Base-by-base conservation (phyloP, 2,888 invertebrate genomes). In the Coleophora flavipennella region DNA sequence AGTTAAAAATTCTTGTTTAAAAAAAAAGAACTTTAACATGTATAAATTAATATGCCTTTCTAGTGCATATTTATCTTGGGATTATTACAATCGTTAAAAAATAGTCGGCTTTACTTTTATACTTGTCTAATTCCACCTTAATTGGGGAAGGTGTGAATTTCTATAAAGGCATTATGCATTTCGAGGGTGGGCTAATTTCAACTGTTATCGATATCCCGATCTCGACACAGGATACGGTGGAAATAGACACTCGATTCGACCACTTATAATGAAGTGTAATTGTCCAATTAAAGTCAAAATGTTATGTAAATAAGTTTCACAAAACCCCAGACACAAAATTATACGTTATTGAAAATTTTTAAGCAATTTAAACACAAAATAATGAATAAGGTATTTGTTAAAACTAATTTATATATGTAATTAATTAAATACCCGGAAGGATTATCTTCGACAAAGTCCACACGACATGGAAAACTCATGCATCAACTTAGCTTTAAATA, bases 71-170 rank as follows among this genome's bases (percentile, higher is more conserved):
- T 72, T 74, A 75, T 71, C 62, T 66, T 59, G 51, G 58, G 56
- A 67, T 68, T 68, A 62, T 39, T 32, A 36, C 51, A 51, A 49
- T 49, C 57, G 58, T 61, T 63, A 60, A 49, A 65, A 64, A 59
- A 57, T 53, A 48, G 50, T 50, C 49, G 55, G 55, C 58, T 60
- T 59, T 55, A 64, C 59, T 64, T 67, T 73, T 73, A 78, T 77
- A 69, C 68, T 68, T 65, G 62, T 64, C 68, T 76, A 77, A 78
- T 79, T 69, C 63, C 52, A 63, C 62, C 65, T 75, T 76, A 79
- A 81, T 81, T 80, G 78, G 67, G 66, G 62, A 73, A 81, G 81
- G 83, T 83, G 81, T 83, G 80, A 83, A 81, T 80, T 74, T 79
- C 67, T 67, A 70, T 59, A 67, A 61, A 59, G 65, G 62, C 56